These are phyloP conservation scores for Grammomys dolichurus DNA, from an alignment of 2,113 vertebrate species.

Conservation along the genomic window DNA sequence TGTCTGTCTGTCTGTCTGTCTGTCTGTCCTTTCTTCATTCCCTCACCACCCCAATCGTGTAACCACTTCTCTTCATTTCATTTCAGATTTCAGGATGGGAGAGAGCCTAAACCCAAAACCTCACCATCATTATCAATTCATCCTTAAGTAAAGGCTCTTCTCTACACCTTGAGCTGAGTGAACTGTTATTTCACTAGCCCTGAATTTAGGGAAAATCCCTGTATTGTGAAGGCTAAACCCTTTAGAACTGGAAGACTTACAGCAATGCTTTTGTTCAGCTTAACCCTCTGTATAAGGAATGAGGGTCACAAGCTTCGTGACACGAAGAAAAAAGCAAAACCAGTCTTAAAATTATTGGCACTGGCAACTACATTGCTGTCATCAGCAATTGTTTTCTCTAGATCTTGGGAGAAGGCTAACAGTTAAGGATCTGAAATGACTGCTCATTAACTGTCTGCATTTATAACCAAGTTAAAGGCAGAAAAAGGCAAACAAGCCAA, in stretches of 20 bases:
- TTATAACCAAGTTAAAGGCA: constrained; percentile 18
- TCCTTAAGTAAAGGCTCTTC: not conserved
- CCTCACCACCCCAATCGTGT: not conserved
- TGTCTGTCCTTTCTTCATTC: not conserved
- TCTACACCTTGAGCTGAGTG: not conserved
- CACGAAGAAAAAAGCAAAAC: not conserved
- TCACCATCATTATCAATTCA: not conserved
- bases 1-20: too few species aligned
- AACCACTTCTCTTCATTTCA: not conserved
- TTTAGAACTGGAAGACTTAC: constrained; percentile 20
- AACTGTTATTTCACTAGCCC: not conserved
- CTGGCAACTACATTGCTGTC: constrained; percentile 32
- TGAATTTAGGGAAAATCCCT: not conserved
- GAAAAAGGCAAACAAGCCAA: constrained; percentile 63
- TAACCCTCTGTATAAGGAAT: not conserved
- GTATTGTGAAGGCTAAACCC: not conserved
- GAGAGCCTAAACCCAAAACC: too few species aligned
- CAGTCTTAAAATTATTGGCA: constrained; percentile 14
- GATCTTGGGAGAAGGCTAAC: constrained; percentile 32
- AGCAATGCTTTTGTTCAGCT: not conserved
- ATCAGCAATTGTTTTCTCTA: not conserved
- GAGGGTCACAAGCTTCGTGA: not conserved
- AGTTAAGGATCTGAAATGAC: constrained; percentile 50
- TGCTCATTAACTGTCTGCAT: constrained; percentile 62
- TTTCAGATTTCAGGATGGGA: not conserved